Base-by-base conservation (phyloP, 92 coral and sea anemone species). In the Phenganax stokvisi region DNA sequence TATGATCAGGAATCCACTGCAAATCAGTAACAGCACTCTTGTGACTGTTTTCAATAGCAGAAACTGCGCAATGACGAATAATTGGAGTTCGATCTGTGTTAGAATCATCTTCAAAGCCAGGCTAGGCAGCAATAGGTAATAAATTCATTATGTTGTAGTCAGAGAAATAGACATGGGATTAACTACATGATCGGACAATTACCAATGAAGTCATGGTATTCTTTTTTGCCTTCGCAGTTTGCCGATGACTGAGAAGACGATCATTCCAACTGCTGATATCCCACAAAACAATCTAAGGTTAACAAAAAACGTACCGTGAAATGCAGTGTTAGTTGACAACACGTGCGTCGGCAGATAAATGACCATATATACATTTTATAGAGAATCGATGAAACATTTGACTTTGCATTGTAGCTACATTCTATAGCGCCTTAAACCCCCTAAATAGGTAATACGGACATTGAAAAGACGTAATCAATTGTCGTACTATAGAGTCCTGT, bases 151-250 rank as follows among this genome's bases (percentile, higher is more conserved):
- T 1, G 47, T 5, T 37, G 47, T 37, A 20, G 25, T 20, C 25
- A 20, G 25, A 20, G 29, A n/a, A 51, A 30, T 9, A 16, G 37
- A 54, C 17, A 79, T 16, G 0, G 5, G 71, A 29, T 56, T n/a
- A 31, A 12, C 13, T 16, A 54, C 76, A 54, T 55, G 64, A 30
- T 28, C 10, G 52, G 12, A 79, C 59, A 82, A 52, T 85, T 86
- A 94, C 98, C 98, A 94, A 77, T n/a, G 94, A 81, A 70, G 88
- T 92, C 98, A 94, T 94, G 0, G 98, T 88, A 74, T 94, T 94
- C 76, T 90, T 94, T 84, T 94, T 90, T 86, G 87, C 90, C 77
- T 94, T 96, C 2, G 97, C 94, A 44, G 98, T 88, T 79, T 94
- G 98, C 6, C 98, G 90, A 71, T 94, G 98, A 30, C 92, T 90